Percentiles rank a stretch among this genome's conserved stretches.
These are phyloP conservation scores for Oryzias celebensis DNA, from an alignment of 2,113 vertebrate species.

Conservation along the genomic window DNA sequence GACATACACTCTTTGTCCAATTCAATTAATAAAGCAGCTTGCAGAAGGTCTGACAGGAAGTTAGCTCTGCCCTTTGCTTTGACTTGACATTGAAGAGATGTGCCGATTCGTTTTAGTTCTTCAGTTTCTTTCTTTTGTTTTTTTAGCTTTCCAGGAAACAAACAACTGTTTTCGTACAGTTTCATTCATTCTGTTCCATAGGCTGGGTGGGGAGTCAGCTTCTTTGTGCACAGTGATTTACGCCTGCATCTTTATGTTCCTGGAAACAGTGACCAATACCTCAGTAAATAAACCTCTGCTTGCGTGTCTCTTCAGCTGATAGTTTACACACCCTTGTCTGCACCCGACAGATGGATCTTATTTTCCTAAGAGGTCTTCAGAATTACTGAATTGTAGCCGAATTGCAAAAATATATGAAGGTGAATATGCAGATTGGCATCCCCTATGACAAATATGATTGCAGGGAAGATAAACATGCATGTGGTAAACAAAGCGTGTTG, in stretches of 20 bases:
- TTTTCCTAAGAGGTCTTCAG: neutral
- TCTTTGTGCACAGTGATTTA: neutral
- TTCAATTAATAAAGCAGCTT: too few relatives aligned
- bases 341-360: conserved; percentile 7
- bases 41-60: too few relatives aligned
- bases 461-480: neutral
- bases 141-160: neutral
- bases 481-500: neutral
- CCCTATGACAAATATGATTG: neutral
- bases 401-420: neutral
- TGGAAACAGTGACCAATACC: neutral
- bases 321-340: neutral
- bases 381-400: neutral
- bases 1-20: too few relatives aligned
- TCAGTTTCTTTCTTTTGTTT: neutral
- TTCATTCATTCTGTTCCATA: neutral
- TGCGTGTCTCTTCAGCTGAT: neutral
- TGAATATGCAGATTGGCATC: neutral
- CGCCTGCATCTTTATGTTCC: neutral
- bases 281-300: neutral
- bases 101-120: neutral
- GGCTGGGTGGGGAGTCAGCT: neutral
- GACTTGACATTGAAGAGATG: too few relatives aligned
- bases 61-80: too few relatives aligned
- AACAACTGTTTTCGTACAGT: neutral